Evolutionary conservation across 2,797 vertebrate genomes (phyloP), one percentile per base, ranked within the genome.

Genomic region (Helostoma temminkii): DNA sequence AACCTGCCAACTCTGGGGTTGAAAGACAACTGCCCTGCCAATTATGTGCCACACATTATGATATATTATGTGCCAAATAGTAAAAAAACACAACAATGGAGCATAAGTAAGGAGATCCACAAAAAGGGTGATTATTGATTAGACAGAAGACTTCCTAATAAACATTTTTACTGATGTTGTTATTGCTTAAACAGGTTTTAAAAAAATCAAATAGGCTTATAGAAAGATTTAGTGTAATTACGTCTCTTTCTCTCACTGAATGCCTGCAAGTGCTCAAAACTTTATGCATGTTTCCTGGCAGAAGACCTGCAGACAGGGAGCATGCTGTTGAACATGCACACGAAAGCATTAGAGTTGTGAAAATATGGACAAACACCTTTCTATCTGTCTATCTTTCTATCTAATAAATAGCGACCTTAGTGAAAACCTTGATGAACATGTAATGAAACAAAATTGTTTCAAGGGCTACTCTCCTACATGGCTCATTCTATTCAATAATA

Each of bases 401-500:
- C n/a, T 9, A 63, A 41, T 46, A 28, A 36, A 15, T 1, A 16
- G 15, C 30, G 19, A 24, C 8, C 10, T 71, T 32, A 21, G 34
- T 10, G 11, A 36, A 36, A 11, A 32, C 37, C 3, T 6, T 42
- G 5, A 42, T 4, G 9, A 22, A 36, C 28, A 49, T 19, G 4
- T 63, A 48, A 48, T 58, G 45, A 53, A 39, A 48, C 15, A 57
- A 47, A 26, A 18, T 58, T 49, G 32, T 43, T 60, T 42, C 39
- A 25, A 50, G 42, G 12, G 37, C 15, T 41, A 16, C 30, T 57
- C 42, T 68, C 12, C 15, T 55, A 15, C 28, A 43, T 62, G 36
- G 11, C 42, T 41, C 24, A 62, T 59, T 61, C 30, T 37, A 4
- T 19, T 49, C 36, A 72, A 43, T 62, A 63, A 66, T 7, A 65